These are phyloP conservation scores for Syngnathus floridae DNA, from an alignment of 2,113 vertebrate genomes.

Conservation along the genomic window DNA sequence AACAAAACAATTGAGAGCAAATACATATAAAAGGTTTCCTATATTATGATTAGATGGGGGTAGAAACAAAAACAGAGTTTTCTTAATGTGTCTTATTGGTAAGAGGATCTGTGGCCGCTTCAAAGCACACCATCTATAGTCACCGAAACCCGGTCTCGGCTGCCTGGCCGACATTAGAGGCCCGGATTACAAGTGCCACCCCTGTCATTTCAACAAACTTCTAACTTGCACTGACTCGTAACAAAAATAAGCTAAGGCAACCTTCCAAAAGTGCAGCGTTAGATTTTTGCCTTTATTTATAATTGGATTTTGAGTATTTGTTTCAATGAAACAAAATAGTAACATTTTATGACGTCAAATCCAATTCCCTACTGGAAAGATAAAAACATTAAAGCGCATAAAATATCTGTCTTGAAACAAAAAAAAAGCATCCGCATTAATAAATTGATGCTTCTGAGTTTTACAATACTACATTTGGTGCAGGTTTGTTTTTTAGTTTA, in stretches of 20 bases:
- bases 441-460: slow-evolving; percentile 35
- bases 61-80: slow-evolving; percentile 3
- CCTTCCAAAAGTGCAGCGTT: not conserved
- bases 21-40: not conserved
- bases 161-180: slow-evolving; percentile 25
- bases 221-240: not conserved
- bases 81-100: slow-evolving; percentile 29
- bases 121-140: slow-evolving; percentile 47
- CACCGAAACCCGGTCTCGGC: slow-evolving; percentile 32
- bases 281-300: not conserved
- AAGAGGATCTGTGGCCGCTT: slow-evolving; percentile 46
- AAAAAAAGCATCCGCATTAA: slow-evolving; percentile 47
- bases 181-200: slow-evolving; percentile 22
- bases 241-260: not conserved
- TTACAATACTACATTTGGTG: slow-evolving; percentile 14
- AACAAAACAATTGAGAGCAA: not conserved
- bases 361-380: not conserved
- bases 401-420: slow-evolving; percentile 22
- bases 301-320: not conserved
- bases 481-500: slow-evolving; percentile 38
- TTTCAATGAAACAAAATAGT: not conserved
- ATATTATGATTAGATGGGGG: not conserved
- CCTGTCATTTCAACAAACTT: slow-evolving; percentile 13
- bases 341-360: not conserved
- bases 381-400: not conserved